A percentile compares a stretch with the other conserved stretches of the same genome.
Evolutionary conservation across 2,113 vertebrate genomes (phyloP).

Genomic region (Brevimyrus niger): DNA sequence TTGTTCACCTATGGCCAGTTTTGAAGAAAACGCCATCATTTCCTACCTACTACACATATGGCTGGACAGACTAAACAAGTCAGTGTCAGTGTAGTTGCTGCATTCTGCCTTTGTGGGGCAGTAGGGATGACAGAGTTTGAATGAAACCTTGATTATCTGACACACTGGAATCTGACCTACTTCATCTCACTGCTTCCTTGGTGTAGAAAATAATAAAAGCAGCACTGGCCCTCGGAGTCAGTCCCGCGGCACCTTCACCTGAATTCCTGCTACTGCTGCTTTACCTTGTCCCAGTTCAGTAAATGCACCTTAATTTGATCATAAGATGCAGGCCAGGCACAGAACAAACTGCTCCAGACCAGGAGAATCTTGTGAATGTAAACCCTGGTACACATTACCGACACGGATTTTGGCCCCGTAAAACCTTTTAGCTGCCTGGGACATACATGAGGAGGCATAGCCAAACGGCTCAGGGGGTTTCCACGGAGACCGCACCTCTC

Average conservation of each 20-base stretch:
- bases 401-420: neutral
- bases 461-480: neutral
- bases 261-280: neutral
- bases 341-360: neutral
- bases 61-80: neutral
- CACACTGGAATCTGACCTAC: neutral
- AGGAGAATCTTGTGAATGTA: neutral
- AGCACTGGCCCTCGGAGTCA: neutral
- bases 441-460: neutral
- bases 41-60: neutral
- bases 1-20: neutral
- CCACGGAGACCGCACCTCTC: neutral
- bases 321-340: neutral
- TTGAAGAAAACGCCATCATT: neutral
- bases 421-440: neutral
- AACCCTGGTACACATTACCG: neutral
- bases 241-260: neutral
- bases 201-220: neutral
- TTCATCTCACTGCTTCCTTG: neutral
- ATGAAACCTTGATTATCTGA: neutral
- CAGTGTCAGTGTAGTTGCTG: neutral
- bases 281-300: neutral
- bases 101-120: neutral
- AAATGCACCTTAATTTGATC: neutral
- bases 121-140: neutral